phyloP scores from a whole-genome alignment of 2,797 vertebrate genomes.

The Crotalus adamanteus region DNA sequence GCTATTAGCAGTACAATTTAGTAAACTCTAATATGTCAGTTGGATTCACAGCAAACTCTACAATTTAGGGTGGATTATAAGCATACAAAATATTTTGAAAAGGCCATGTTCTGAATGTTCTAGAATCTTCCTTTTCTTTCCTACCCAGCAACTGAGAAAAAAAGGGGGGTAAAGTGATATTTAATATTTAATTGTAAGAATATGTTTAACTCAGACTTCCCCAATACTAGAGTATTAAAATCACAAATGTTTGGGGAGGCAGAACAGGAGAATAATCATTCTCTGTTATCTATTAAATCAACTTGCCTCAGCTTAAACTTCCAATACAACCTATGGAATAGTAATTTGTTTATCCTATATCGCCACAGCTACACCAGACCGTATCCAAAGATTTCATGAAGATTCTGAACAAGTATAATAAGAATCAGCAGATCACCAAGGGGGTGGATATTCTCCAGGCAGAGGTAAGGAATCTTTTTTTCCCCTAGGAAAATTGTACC shows the following conservation, averaged over 20 bases:
- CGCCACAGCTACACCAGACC: constrained; percentile 4
- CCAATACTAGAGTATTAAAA: neutral
- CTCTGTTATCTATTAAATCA: neutral
- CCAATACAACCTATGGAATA: neutral
- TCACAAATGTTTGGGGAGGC: neutral
- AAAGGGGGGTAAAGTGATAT: neutral
- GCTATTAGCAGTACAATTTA: neutral
- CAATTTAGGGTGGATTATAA: neutral
- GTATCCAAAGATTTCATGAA: constrained; percentile 27
- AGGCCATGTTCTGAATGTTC: neutral
- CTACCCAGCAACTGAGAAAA: neutral
- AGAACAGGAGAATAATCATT: neutral
- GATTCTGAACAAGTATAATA: neutral
- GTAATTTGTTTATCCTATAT: neutral
- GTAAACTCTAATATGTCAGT: neutral
- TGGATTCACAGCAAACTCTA: neutral
- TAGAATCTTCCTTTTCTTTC: neutral
- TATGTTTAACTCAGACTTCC: neutral
- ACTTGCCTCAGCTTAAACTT: neutral
- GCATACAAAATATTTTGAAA: neutral
- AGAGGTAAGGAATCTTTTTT: neutral
- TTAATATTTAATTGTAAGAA: neutral
- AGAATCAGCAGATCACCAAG: neutral
- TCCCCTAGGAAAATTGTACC: neutral
- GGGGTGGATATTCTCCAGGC: constrained; percentile 9